Evolutionary conservation across 1,140 invertebrate genomes (phyloP).

Genomic region (Bombus turneri): DNA sequence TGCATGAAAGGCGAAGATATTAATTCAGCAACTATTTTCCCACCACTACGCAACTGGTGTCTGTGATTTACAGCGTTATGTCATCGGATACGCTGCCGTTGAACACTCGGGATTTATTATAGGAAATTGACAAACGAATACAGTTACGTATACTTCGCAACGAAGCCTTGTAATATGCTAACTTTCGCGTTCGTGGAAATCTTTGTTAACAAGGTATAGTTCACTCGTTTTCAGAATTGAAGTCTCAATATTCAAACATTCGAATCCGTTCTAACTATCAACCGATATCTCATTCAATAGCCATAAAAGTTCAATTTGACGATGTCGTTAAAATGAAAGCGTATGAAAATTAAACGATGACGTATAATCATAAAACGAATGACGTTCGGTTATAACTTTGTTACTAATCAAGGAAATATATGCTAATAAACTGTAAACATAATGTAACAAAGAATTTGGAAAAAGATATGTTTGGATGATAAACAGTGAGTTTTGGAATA

Average conservation of each 20-base stretch:
- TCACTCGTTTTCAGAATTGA: slow-evolving; percentile 33
- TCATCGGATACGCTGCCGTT: slow-evolving; percentile 7
- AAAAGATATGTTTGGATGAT: background rate
- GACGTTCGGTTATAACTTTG: too few relatives aligned
- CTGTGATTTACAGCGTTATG: slow-evolving; percentile 38
- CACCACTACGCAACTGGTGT: background rate
- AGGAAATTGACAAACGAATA: slow-evolving; percentile 45
- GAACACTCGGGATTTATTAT: slow-evolving; percentile 22
- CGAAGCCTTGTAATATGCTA: background rate
- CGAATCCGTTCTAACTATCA: slow-evolving; percentile 67
- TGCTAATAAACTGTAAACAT: background rate
- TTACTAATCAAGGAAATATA: background rate
- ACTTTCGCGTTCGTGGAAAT: slow-evolving; percentile 37
- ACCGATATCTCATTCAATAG: slow-evolving; percentile 76
- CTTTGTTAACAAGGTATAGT: slow-evolving; percentile 51
- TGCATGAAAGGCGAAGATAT: slow-evolving; percentile 20
- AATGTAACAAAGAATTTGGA: background rate
- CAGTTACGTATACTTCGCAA: slow-evolving; percentile 10
- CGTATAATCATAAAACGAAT: too few relatives aligned
- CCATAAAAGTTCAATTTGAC: slow-evolving; percentile 62
- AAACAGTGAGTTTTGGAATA: too few relatives aligned
- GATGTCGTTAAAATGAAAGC: slow-evolving; percentile 11
- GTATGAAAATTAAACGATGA: slow-evolving; percentile 17
- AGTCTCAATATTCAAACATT: slow-evolving; percentile 63
- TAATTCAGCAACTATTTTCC: slow-evolving; percentile 37